These are phyloP conservation scores for Mohoua ochrocephala DNA, from an alignment of 2,113 vertebrate genomes.

Conservation along the genomic window DNA sequence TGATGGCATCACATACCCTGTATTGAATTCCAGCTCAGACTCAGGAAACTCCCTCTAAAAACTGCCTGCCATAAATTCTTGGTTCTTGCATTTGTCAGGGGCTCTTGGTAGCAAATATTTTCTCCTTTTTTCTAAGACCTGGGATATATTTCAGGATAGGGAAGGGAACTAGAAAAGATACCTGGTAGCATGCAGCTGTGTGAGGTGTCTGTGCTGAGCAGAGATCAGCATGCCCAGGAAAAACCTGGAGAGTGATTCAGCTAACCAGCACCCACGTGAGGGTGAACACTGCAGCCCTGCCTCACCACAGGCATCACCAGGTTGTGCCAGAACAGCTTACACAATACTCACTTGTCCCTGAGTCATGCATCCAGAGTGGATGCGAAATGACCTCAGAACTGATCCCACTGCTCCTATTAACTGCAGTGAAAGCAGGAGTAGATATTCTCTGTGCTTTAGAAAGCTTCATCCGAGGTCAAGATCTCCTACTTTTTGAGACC, in stretches of 20 bases:
- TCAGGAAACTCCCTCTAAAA: neutral
- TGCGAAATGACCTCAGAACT: neutral
- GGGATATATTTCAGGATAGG: neutral
- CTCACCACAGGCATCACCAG: neutral
- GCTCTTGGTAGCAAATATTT: neutral
- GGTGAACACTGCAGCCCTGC: neutral
- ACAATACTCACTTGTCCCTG: neutral
- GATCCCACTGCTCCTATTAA: neutral
- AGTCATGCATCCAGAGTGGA: neutral
- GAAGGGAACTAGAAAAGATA: neutral
- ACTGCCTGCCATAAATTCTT: neutral
- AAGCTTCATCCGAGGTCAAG: neutral
- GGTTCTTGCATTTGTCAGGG: neutral
- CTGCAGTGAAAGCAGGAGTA: neutral
- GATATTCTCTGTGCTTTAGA: neutral
- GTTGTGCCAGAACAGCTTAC: neutral
- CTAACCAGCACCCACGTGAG: accelerated
- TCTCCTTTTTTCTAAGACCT: neutral
- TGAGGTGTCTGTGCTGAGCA: neutral
- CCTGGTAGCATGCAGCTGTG: neutral
- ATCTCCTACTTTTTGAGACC: neutral
- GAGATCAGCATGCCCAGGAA: neutral
- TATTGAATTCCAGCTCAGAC: neutral
- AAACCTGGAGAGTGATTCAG: neutral
- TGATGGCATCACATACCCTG: neutral